Evolutionary conservation across 2,797 vertebrate genomes (phyloP).

Genomic region (Phataginus tetradactyla): DNA sequence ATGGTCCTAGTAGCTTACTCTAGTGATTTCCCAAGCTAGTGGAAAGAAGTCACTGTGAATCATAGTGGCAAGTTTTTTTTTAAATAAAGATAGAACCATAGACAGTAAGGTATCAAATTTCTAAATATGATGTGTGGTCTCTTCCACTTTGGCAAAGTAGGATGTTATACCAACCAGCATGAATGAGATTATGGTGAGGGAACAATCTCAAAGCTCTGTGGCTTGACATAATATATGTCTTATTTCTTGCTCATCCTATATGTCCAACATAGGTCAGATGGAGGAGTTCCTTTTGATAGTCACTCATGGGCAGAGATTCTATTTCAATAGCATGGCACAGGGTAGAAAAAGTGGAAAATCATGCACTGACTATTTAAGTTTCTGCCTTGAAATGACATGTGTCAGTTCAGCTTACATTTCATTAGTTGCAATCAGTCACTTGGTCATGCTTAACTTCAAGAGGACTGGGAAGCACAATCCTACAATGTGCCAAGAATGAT

Average conservation of each 20-base stretch:
- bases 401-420: constrained; percentile 15
- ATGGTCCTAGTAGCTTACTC: neutral
- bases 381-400: neutral
- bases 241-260: neutral
- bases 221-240: neutral
- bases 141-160: neutral
- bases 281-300: neutral
- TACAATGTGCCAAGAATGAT: constrained; percentile 1
- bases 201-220: neutral
- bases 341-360: neutral
- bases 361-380: neutral
- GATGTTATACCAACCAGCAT: neutral
- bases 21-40: constrained; percentile 6
- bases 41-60: neutral
- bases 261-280: neutral
- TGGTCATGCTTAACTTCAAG: neutral
- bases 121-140: neutral
- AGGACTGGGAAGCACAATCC: neutral
- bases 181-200: neutral
- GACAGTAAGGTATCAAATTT: constrained; percentile 1
- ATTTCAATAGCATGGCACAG: neutral
- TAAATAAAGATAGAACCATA: neutral
- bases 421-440: neutral
- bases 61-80: neutral
- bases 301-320: neutral